phyloP scores from a whole-genome alignment of 2,797 vertebrate genomes.

The Steatocranus sp. region DNA sequence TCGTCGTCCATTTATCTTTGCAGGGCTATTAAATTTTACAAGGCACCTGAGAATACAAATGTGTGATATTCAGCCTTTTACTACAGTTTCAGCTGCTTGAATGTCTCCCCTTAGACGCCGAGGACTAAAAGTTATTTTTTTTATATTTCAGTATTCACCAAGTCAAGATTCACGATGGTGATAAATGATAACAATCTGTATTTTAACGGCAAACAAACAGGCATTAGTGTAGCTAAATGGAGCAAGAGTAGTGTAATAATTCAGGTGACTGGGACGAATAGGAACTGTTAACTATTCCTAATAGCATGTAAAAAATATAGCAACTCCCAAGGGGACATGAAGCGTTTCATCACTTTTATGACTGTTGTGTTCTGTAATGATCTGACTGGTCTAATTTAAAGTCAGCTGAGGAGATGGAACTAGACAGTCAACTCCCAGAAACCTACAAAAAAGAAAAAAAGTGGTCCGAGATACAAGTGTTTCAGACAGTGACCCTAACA shows the following conservation, averaged over 20 bases:
- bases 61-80: slow-evolving; percentile 58
- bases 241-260: slow-evolving; percentile 9
- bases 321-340: background rate
- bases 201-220: slow-evolving; percentile 17
- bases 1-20: slow-evolving; percentile 7
- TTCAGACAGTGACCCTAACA: slow-evolving; percentile 60
- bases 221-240: background rate
- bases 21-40: slow-evolving; percentile 35
- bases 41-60: slow-evolving; percentile 45
- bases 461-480: background rate
- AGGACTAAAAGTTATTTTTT: slow-evolving; percentile 28
- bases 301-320: slow-evolving; percentile 1
- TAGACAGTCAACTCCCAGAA: slow-evolving; percentile 3
- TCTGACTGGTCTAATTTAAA: background rate
- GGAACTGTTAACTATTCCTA: background rate
- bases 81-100: slow-evolving; percentile 43
- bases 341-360: slow-evolving; percentile 17
- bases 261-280: slow-evolving; percentile 1
- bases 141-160: slow-evolving; percentile 16
- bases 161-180: slow-evolving; percentile 21
- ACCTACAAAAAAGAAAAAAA: background rate
- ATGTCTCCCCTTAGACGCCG: slow-evolving; percentile 17
- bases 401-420: slow-evolving; percentile 28
- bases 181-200: slow-evolving; percentile 31
- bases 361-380: background rate